Evolutionary conservation across 2,888 invertebrate species (phyloP), one percentile per base, ranked within the genome.

Genomic region (Sipunculus nudus): DNA sequence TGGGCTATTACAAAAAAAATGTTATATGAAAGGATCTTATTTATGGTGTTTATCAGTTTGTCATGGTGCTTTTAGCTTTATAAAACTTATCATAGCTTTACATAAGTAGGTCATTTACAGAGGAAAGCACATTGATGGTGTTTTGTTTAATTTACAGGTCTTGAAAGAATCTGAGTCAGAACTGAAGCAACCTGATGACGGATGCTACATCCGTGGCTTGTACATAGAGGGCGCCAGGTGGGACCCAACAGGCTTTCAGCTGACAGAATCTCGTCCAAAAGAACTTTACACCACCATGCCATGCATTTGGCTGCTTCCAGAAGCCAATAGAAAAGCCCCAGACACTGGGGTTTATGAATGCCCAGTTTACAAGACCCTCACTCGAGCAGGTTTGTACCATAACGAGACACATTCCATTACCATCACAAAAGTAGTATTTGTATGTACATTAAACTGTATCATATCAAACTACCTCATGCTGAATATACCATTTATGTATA

Each of bases 221-320:
- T 84, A 75, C 66, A 56, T 81, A 8, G 84, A 84, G 62, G 84
- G 84, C 0, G 79, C 82, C 2, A 32, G 66, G 3, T 84, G 83
- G 83, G 81, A 82, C 68, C 21, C 40, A 13, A 61, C 60, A 13
- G 64, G 63, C 38, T 63, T 72, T 52, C 65, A 70, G 53, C 73
- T 83, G 48, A 64, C 73, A 5, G 84, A 83, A 68, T 83, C 82
- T 1, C 57, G 73, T 26, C 81, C 82, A n/a, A 84, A 83, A 63
- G 82, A 84, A 55, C 75, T 84, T 39, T 84, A 77, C 74, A 90
- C 89, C 28, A 88, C 90, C 88, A 80, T 83, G 90, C 87, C 89
- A 1, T 87, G 88, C 25, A 86, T 92, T 53, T 89, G 89, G 87
- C 85, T 92, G 77, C 85, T 88, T 43, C 92, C 92, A 0, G 88